phyloP scores from a whole-genome alignment of 2,797 vertebrate species.

The Danio choprae region DNA sequence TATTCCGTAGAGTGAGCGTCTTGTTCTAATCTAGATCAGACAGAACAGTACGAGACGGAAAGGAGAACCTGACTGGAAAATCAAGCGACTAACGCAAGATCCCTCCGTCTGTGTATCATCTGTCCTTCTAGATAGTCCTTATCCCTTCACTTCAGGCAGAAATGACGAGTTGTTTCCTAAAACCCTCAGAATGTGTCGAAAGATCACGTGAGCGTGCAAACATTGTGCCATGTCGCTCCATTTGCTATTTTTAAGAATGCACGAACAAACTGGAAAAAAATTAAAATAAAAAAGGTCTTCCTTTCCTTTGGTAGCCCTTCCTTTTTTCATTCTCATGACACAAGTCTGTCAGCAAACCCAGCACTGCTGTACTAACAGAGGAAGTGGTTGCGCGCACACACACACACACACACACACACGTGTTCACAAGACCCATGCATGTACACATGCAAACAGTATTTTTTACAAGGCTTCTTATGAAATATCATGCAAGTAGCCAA shows the following conservation, averaged over 20 bases:
- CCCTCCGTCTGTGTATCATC: conserved; percentile 41
- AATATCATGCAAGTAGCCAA: conserved; percentile 43
- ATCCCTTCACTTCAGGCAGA: conserved; percentile 37
- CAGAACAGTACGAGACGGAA: conserved; percentile 54
- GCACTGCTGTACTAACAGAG: conserved; percentile 61
- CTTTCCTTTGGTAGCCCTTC: conserved; percentile 75
- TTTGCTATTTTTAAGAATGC: conserved; percentile 69
- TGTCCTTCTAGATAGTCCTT: conserved; percentile 48
- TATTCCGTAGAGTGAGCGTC: conserved; percentile 55
- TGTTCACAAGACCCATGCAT: conserved; percentile 27
- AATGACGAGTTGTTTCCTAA: conserved; percentile 9
- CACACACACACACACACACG: conserved; percentile 42
- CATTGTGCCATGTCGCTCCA: conserved; percentile 47
- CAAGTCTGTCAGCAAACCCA: conserved; percentile 67
- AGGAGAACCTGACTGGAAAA: conserved; percentile 62
- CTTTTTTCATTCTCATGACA: conserved; percentile 65
- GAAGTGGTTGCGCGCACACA: conserved; percentile 68
- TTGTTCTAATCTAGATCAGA: conserved; percentile 64
- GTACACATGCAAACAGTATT: conserved; percentile 27
- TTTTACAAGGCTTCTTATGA: conserved; percentile 51
- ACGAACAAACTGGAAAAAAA: conserved; percentile 65
- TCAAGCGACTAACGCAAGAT: conserved; percentile 55
- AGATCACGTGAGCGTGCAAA: conserved; percentile 45
- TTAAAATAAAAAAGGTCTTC: conserved; percentile 66
- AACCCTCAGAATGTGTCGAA: conserved; percentile 32